These are phyloP conservation scores for Oncopeltus fasciatus DNA, from an alignment of 1,140 invertebrate species.

Conservation along the genomic window DNA sequence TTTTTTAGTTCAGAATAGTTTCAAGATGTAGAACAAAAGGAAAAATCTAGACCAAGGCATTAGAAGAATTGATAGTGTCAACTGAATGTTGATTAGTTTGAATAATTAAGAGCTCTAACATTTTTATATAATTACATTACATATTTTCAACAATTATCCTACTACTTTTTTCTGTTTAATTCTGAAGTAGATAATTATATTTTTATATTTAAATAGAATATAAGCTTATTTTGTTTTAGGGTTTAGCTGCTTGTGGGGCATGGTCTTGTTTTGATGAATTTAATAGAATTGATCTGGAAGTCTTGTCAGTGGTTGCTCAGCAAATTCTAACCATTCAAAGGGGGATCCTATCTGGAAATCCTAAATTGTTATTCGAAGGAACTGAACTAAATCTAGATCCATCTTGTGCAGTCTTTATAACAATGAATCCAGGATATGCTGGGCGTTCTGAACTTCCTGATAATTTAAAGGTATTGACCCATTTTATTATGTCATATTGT, in stretches of 20 bases:
- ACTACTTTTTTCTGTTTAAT: too few relatives aligned
- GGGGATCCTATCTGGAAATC: conserved; percentile 59
- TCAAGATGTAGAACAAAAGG: too few relatives aligned
- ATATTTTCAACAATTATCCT: too few relatives aligned
- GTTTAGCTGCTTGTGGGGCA: conserved; percentile 83
- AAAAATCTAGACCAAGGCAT: too few relatives aligned
- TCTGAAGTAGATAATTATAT: too few relatives aligned
- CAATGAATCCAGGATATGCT: conserved; percentile 91
- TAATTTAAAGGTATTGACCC: conserved; percentile 63
- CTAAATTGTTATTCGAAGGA: conserved; percentile 74
- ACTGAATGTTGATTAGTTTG: too few relatives aligned
- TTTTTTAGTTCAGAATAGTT: too few relatives aligned
- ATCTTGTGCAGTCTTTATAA: conserved; percentile 89
- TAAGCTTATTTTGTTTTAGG: too few relatives aligned
- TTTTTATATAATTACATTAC: too few relatives aligned
- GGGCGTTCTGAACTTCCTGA: conserved; percentile 81
- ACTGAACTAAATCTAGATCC: conserved; percentile 73
- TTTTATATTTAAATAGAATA: too few relatives aligned
- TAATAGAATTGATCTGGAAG: conserved; percentile 69
- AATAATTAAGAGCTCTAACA: too few relatives aligned
- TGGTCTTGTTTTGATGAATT: conserved; percentile 98
- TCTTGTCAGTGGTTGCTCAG: conserved; percentile 83
- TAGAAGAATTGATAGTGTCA: too few relatives aligned
- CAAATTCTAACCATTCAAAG: conserved; percentile 63
- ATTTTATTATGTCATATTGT: not conserved